A percentile compares a stretch with the other conserved stretches of the same genome.
Conservation (phyloP, 2,113 vertebrate species). For the Grammomys surdaster region DNA sequence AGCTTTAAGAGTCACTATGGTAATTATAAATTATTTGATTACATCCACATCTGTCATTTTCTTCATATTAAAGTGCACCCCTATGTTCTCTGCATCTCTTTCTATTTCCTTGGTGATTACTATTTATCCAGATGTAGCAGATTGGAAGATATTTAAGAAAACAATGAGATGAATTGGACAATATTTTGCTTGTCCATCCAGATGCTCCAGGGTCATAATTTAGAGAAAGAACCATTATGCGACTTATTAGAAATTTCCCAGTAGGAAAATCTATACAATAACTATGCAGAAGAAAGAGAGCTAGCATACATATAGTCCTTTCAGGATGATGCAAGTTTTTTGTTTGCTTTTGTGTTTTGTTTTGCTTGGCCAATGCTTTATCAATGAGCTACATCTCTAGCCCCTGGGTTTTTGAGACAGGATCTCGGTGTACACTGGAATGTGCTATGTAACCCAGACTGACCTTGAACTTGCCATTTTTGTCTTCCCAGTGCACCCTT, state of each 20-base stretch:
- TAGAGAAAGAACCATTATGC: background rate
- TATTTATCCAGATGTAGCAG: background rate
- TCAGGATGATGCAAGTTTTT: background rate
- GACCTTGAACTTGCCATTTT: background rate
- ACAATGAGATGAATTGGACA: background rate
- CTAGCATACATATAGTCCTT: background rate
- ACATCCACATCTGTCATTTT: background rate
- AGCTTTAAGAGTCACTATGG: constrained; percentile 16
- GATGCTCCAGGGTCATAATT: background rate
- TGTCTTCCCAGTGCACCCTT: background rate
- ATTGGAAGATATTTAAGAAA: background rate
- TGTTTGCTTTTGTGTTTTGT: background rate
- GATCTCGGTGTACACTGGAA: background rate
- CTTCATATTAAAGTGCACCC: background rate
- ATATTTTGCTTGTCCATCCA: background rate
- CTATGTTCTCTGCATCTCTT: background rate
- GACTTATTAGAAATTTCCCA: background rate
- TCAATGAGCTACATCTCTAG: background rate
- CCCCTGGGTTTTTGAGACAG: background rate
- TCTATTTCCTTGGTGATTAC: background rate
- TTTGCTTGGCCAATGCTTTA: background rate
- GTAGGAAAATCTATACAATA: background rate
- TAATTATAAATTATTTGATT: constrained; percentile 1
- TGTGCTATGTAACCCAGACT: background rate
- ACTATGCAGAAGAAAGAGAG: background rate